phyloP scores from a whole-genome alignment of 2,888 invertebrate genomes.

The Caprella mutica region DNA sequence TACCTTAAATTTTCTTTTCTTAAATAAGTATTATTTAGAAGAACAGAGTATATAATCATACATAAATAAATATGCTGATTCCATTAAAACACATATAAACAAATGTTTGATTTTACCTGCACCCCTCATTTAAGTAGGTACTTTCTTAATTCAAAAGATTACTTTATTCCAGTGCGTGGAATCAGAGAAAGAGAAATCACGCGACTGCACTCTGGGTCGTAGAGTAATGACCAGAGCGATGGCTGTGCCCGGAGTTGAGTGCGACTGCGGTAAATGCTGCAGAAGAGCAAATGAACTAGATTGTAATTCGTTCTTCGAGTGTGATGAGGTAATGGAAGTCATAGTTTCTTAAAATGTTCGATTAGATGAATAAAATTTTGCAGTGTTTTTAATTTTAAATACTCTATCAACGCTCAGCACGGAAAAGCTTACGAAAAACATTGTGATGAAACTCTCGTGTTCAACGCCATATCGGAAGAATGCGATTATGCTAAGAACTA shows the following conservation, averaged over 20 bases:
- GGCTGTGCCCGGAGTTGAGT: slow-evolving; percentile 16
- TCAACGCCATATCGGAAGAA: slow-evolving; percentile 20
- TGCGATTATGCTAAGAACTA: slow-evolving; percentile 26
- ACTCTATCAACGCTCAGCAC: slow-evolving; percentile 11
- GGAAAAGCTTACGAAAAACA: slow-evolving; percentile 19
- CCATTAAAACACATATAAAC: too few relatives aligned
- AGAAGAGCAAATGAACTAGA: slow-evolving; percentile 19
- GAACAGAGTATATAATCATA: too few relatives aligned
- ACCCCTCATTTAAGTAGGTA: too few relatives aligned
- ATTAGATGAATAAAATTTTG: too few relatives aligned
- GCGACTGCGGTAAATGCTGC: slow-evolving; percentile 28
- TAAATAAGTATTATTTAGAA: too few relatives aligned
- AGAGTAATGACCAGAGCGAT: background rate
- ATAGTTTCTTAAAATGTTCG: too few relatives aligned
- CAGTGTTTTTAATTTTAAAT: too few relatives aligned
- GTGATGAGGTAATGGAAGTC: slow-evolving; percentile 21
- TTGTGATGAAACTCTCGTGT: slow-evolving; percentile 23
- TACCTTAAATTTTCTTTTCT: too few relatives aligned
- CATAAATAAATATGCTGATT: too few relatives aligned
- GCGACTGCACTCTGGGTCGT: background rate
- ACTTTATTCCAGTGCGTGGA: slow-evolving; percentile 7
- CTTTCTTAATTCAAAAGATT: too few relatives aligned
- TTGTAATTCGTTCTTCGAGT: slow-evolving; percentile 23
- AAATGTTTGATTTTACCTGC: too few relatives aligned
- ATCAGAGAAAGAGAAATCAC: background rate